Conservation (phyloP, 2,888 invertebrate genomes). For the Ferrisia virgata region DNA sequence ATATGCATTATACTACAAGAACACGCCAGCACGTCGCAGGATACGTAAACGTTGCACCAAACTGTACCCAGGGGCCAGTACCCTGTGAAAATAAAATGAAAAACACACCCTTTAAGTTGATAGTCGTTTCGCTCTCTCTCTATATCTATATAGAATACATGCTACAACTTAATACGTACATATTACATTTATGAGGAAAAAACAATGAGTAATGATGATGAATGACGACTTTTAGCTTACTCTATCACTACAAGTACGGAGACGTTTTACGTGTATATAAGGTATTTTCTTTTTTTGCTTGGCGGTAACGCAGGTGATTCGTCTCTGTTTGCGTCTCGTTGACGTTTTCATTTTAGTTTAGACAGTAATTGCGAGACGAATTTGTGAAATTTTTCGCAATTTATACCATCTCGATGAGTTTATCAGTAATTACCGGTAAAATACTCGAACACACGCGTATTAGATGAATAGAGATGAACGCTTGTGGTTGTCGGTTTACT, state of each 20-base stretch:
- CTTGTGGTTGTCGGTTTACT: too few species aligned
- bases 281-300: background rate
- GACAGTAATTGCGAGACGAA: background rate
- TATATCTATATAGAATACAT: too few species aligned
- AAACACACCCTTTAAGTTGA: background rate
- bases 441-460: too few species aligned
- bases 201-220: slow-evolving; percentile 14
- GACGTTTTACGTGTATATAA: background rate
- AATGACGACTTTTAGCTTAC: background rate
- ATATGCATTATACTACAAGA: slow-evolving; percentile 94
- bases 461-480: too few species aligned
- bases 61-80: slow-evolving; percentile 88
- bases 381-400: background rate
- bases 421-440: too few species aligned
- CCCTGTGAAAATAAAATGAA: slow-evolving; percentile 59
- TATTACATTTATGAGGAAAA: background rate
- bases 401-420: background rate
- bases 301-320: background rate
- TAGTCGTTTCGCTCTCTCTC: too few species aligned
- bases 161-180: background rate
- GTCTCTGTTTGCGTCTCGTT: background rate
- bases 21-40: slow-evolving; percentile 93
- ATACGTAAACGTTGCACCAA: slow-evolving; percentile 92
- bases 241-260: too few species aligned
- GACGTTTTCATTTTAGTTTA: background rate